Percentiles rank a stretch among this genome's conserved stretches.
phyloP scores from a whole-genome alignment of 2,113 vertebrate species.

The Setophaga petechia region DNA sequence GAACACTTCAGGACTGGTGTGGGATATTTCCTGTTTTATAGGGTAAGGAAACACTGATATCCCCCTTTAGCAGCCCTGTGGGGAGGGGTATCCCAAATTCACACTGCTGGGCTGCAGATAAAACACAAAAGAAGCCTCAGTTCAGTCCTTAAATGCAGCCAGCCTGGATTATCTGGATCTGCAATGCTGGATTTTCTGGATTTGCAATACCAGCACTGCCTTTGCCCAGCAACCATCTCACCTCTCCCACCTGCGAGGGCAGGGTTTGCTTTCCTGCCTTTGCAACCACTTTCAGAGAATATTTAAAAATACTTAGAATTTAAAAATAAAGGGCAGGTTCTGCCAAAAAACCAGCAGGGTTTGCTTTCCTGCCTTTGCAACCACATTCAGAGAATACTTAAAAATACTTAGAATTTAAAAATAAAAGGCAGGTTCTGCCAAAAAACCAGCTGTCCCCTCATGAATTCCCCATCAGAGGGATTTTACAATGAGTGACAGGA shows the following conservation, averaged over 20 bases:
- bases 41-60: not conserved
- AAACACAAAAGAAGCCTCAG: not conserved
- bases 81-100: not conserved
- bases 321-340: not conserved
- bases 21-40: accelerated
- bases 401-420: not conserved
- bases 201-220: not conserved
- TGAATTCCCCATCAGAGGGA: not conserved
- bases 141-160: not conserved
- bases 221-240: not conserved
- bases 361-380: not conserved
- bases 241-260: not conserved
- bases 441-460: slow-evolving; percentile 13
- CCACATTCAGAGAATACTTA: not conserved
- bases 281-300: not conserved
- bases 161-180: not conserved
- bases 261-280: not conserved
- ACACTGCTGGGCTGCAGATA: accelerated
- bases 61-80: accelerated
- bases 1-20: not conserved
- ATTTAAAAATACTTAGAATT: not conserved
- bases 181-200: not conserved
- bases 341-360: not conserved
- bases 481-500: not conserved
- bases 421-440: not conserved